These are phyloP conservation scores for Chlorocebus sabaeus DNA, from an alignment of 2,113 vertebrate species.

Conservation along the genomic window DNA sequence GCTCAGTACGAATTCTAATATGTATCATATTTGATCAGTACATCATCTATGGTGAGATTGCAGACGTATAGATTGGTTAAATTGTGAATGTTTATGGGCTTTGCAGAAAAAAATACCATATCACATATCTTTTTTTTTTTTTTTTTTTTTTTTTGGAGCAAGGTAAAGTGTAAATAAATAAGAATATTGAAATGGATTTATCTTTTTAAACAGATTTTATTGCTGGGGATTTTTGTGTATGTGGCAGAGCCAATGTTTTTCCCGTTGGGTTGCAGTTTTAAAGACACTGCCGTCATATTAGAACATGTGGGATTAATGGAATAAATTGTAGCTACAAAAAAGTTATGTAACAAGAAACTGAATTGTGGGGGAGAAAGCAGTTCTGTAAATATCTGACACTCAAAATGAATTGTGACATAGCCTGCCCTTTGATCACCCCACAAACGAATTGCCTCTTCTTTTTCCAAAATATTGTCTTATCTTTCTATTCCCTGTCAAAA, in stretches of 20 bases:
- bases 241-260: slow-evolving; percentile 11
- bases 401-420: slow-evolving; percentile 11
- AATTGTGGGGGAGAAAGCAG: not conserved
- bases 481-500: slow-evolving; percentile 37
- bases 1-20: slow-evolving; percentile 62
- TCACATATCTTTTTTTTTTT: not conserved
- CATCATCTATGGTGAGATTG: slow-evolving; percentile 62
- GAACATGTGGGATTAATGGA: not conserved
- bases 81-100: not conserved
- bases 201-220: slow-evolving; percentile 55
- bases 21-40: slow-evolving; percentile 64
- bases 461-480: not conserved
- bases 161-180: slow-evolving; percentile 31
- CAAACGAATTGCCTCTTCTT: not conserved
- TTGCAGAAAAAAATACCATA: not conserved
- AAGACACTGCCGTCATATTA: slow-evolving; percentile 17
- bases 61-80: slow-evolving; percentile 56
- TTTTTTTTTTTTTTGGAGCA: not conserved
- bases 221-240: not conserved
- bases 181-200: slow-evolving; percentile 62
- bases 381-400: not conserved
- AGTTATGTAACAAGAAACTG: not conserved
- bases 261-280: not conserved
- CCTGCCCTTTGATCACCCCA: not conserved
- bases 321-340: not conserved